These are phyloP conservation scores for Gadopsis bispinosus DNA, from an alignment of 2,797 vertebrate species.

Conservation along the genomic window DNA sequence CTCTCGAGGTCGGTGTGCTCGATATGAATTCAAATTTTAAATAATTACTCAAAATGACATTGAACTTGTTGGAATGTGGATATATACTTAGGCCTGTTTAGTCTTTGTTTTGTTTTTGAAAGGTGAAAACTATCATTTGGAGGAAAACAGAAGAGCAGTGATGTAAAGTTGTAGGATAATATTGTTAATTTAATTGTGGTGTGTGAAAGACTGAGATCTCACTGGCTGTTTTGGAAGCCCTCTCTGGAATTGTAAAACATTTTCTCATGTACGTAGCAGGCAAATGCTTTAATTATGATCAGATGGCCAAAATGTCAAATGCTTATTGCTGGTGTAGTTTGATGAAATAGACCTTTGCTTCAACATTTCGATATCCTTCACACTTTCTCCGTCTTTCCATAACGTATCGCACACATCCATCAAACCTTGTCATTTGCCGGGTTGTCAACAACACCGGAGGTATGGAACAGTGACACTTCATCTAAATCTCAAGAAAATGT, in stretches of 20 bases:
- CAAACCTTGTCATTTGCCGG: slow-evolving; percentile 61
- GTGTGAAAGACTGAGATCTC: not conserved
- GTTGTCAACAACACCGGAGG: slow-evolving; percentile 71
- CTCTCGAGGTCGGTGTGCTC: not conserved
- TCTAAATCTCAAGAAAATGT: slow-evolving; percentile 73
- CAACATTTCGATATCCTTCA: not conserved
- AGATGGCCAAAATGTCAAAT: not conserved
- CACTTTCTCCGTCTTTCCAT: slow-evolving; percentile 28
- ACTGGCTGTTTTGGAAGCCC: not conserved
- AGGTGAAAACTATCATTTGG: not conserved
- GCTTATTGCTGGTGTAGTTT: slow-evolving; percentile 2
- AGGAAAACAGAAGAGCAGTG: not conserved
- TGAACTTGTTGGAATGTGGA: not conserved
- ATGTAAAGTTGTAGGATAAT: not conserved
- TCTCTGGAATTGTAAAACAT: not conserved
- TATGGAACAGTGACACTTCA: slow-evolving; percentile 68
- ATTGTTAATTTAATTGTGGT: not conserved
- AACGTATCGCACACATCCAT: slow-evolving; percentile 52
- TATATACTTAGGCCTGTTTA: not conserved
- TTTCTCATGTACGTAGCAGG: not conserved
- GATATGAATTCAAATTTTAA: not conserved
- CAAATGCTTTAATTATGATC: not conserved
- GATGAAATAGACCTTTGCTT: slow-evolving; percentile 9
- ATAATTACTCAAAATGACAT: not conserved
- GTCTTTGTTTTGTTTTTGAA: not conserved